These are phyloP conservation scores for Baryphthengus martii DNA, from an alignment of 2,113 vertebrate genomes.

Conservation along the genomic window DNA sequence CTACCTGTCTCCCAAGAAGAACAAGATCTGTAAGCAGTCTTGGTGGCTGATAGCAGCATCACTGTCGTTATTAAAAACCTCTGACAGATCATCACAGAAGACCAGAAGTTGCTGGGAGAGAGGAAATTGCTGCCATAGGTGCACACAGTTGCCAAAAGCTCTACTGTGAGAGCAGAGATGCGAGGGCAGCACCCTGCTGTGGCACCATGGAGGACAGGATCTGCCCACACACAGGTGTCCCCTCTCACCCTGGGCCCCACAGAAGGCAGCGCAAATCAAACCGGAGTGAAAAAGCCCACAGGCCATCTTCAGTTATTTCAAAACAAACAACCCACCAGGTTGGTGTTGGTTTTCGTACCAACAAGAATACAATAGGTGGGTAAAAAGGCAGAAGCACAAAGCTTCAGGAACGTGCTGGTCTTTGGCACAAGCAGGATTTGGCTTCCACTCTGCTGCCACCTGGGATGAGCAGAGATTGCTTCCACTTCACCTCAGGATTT, in stretches of 20 bases:
- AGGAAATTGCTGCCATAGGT: background rate
- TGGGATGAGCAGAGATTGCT: constrained; percentile 48
- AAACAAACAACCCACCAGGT: background rate
- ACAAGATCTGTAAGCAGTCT: background rate
- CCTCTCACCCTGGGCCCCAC: background rate
- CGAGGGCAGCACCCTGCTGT: background rate
- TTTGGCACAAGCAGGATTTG: constrained; percentile 20
- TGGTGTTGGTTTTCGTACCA: background rate
- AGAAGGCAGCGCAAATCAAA: background rate
- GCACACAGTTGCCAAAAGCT: background rate
- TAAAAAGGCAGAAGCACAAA: background rate
- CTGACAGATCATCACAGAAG: background rate
- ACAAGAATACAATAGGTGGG: background rate
- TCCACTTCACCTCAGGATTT: constrained; percentile 55
- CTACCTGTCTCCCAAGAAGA: background rate
- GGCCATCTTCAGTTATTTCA: background rate
- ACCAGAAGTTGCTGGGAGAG: background rate
- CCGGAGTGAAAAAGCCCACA: background rate
- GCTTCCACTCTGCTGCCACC: constrained; percentile 28
- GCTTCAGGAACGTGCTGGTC: background rate
- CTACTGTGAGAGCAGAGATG: background rate
- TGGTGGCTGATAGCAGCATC: background rate
- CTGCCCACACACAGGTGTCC: background rate
- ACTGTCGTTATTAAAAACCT: background rate
- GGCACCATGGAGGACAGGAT: background rate